These are phyloP conservation scores for Alviniconcha marisindica DNA, from an alignment of 1,140 invertebrate genomes.

Conservation along the genomic window DNA sequence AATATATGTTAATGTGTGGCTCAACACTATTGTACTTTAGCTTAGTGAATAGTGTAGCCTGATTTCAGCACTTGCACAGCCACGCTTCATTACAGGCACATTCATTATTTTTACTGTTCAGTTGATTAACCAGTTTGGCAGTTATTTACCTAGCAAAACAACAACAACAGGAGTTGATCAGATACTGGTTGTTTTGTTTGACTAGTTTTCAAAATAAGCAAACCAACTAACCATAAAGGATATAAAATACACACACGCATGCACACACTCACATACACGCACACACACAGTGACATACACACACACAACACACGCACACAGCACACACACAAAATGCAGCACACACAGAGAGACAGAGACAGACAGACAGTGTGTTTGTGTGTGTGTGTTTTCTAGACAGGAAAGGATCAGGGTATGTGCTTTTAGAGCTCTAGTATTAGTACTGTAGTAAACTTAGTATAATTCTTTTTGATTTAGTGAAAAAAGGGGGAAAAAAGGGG, in stretches of 20 bases:
- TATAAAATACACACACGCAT: not conserved
- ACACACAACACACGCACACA: not conserved
- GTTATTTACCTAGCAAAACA: too few species aligned
- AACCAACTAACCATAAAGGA: too few species aligned
- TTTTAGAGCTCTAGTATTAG: not conserved
- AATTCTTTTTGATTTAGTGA: not conserved
- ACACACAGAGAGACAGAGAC: not conserved
- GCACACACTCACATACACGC: not conserved
- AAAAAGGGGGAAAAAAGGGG: too few species aligned
- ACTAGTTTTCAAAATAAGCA: not conserved
- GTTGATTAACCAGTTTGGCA: too few species aligned
- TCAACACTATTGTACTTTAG: too few species aligned
- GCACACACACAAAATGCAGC: not conserved
- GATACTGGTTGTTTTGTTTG: not conserved
- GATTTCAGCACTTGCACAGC: not conserved
- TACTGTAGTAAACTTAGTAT: not conserved
- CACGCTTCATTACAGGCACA: not conserved
- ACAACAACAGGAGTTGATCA: not conserved
- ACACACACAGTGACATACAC: not conserved
- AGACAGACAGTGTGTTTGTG: too few species aligned
- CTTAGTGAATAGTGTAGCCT: too few species aligned
- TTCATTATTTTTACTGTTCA: too few species aligned
- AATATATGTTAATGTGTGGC: too few species aligned
- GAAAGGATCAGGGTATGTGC: too few species aligned
- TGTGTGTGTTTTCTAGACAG: not conserved